phyloP scores from a whole-genome alignment of 2,113 vertebrate genomes.

The Brachirus orientalis region DNA sequence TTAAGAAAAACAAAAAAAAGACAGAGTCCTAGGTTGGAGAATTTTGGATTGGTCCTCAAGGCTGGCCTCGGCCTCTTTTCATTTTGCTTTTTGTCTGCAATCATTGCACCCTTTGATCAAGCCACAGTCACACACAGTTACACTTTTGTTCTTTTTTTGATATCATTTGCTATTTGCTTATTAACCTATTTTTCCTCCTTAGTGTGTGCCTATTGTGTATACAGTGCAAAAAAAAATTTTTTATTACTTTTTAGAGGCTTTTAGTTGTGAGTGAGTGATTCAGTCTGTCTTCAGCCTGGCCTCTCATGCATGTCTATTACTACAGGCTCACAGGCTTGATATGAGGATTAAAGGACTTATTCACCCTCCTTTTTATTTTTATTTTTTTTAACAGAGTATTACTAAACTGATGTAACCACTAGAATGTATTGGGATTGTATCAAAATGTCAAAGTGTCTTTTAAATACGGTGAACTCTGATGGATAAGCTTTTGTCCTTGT shows the following conservation, averaged over 20 bases:
- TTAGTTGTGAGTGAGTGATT: conserved; percentile 65
- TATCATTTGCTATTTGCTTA: conserved; percentile 62
- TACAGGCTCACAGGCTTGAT: conserved; percentile 40
- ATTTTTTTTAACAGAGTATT: conserved; percentile 65
- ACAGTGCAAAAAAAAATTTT: conserved; percentile 63
- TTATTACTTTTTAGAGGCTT: conserved; percentile 64
- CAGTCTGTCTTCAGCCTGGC: conserved; percentile 58
- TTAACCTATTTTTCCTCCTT: conserved; percentile 71
- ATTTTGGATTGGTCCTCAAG: conserved; percentile 49
- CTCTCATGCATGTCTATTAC: conserved; percentile 70
- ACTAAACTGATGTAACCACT: conserved; percentile 83
- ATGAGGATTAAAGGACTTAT: conserved; percentile 57
- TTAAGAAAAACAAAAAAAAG: conserved; percentile 99
- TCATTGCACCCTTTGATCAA: conserved; percentile 47
- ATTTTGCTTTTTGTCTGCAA: conserved; percentile 32
- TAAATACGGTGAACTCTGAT: conserved; percentile 76
- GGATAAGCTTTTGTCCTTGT: conserved; percentile 53
- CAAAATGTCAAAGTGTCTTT: conserved; percentile 77
- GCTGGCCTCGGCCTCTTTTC: conserved; percentile 34
- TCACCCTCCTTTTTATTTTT: conserved; percentile 50
- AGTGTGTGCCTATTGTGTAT: conserved; percentile 77
- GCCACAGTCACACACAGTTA: conserved; percentile 39
- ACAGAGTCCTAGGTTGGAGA: conserved; percentile 86
- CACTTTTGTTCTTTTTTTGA: conserved; percentile 49
- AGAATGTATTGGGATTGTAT: conserved; percentile 86